phyloP scores from a whole-genome alignment of 2,888 invertebrate species.

The Caenorhabditis auriculariae region DNA sequence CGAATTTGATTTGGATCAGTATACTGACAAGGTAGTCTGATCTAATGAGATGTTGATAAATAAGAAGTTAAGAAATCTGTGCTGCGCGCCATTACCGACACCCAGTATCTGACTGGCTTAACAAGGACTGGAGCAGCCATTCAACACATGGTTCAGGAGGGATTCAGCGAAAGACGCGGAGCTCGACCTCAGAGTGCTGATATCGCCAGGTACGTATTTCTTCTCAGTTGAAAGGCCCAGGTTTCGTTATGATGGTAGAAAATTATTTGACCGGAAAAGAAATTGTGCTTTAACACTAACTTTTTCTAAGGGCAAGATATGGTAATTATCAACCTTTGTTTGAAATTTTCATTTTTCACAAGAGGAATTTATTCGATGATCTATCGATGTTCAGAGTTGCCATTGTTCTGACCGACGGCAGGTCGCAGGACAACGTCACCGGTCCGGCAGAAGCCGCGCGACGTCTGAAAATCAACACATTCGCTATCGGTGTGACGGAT shows the following conservation, averaged over 20 bases:
- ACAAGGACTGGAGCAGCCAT: conserved; percentile 60
- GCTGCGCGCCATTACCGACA: conserved; percentile 37
- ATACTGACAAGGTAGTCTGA: conserved; percentile 30
- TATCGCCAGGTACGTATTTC: conserved; percentile 4
- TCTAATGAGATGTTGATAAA: conserved; percentile 54
- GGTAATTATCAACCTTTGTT: no score
- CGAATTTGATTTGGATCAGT: conserved; percentile 55
- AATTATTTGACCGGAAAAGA: neutral
- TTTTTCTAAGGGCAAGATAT: no score
- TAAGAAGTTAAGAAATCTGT: conserved; percentile 29
- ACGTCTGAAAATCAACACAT: conserved; percentile 60
- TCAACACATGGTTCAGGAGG: conserved; percentile 55
- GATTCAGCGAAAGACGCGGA: conserved; percentile 49
- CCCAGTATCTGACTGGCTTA: conserved; percentile 53
- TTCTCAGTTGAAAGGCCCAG: no score
- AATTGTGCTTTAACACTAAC: no score
- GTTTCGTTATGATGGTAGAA: neutral
- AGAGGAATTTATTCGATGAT: no score
- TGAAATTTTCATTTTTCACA: no score
- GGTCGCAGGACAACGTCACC: conserved; percentile 64
- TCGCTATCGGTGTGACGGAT: conserved; percentile 64
- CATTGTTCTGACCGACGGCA: conserved; percentile 65
- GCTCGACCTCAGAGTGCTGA: conserved; percentile 34
- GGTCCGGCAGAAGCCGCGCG: conserved; percentile 61
- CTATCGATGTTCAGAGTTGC: conserved; percentile 47